Conservation (phyloP, 2,113 vertebrate species). For the Sterna hirundo region DNA sequence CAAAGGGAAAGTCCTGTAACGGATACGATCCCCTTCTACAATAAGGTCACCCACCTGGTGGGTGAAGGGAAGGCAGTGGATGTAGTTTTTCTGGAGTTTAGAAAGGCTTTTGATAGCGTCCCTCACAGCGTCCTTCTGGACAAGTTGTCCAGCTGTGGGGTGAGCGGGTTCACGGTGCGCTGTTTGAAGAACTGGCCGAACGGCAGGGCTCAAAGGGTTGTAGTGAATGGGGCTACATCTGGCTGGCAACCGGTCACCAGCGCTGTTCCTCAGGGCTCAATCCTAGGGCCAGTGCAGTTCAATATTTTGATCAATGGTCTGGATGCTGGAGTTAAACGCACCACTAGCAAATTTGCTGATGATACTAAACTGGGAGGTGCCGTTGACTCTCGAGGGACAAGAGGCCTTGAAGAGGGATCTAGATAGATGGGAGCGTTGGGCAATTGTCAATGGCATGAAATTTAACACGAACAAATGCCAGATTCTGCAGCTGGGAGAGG, state of each 20-base stretch:
- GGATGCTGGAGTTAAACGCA: neutral
- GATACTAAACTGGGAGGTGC: neutral
- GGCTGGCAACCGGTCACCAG: neutral
- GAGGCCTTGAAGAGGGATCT: neutral
- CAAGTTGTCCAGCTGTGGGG: neutral
- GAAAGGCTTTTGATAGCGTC: neutral
- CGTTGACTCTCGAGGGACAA: neutral
- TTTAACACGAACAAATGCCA: neutral
- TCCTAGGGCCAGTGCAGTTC: neutral
- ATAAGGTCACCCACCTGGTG: neutral
- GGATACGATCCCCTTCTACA: neutral
- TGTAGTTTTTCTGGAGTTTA: neutral
- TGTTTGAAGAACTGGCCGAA: neutral
- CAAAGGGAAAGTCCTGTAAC: neutral
- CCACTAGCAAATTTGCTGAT: neutral
- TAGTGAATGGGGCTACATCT: neutral
- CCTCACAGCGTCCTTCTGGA: neutral
- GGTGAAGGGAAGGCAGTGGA: neutral
- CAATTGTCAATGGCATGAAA: neutral
- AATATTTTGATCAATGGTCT: neutral
- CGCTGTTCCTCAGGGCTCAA: neutral
- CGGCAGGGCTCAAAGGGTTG: neutral
- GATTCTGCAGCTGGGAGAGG: neutral
- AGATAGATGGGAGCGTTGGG: neutral
- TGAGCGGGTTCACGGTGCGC: neutral